Percentiles rank a stretch among this genome's conserved stretches.
Conservation (phyloP, 2,888 invertebrate species). For the Megalurothrips usitatus region DNA sequence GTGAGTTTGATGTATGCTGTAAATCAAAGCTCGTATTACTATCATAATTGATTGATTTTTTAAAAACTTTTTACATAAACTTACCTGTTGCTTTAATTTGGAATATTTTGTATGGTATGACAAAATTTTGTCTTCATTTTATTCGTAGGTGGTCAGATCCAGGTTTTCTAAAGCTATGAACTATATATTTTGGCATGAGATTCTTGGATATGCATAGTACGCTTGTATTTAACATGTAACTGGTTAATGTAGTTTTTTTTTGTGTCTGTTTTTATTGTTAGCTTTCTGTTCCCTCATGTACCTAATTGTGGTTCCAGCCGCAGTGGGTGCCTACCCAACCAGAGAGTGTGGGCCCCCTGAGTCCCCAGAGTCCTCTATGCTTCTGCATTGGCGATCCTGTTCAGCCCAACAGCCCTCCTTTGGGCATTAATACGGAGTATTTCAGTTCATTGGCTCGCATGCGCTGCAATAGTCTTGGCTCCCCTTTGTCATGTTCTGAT, state of each 20-base stretch:
- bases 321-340: neutral
- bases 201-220: too few species aligned
- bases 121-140: too few species aligned
- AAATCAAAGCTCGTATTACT: neutral
- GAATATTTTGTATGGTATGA: too few species aligned
- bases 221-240: too few species aligned
- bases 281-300: neutral
- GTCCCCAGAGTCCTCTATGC: neutral
- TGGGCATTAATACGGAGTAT: neutral
- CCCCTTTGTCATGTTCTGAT: conserved; percentile 1
- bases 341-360: neutral
- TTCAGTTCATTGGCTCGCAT: conserved; percentile 12
- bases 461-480: conserved; percentile 22
- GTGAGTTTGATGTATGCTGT: neutral
- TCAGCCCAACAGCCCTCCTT: conserved; percentile 6
- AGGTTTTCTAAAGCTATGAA: too few species aligned
- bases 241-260: neutral
- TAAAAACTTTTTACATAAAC: neutral
- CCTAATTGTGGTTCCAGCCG: neutral
- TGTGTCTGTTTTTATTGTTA: neutral
- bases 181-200: too few species aligned
- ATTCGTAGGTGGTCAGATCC: too few species aligned
- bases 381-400: conserved; percentile 16
- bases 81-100: too few species aligned
- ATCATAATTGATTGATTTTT: neutral